These are phyloP conservation scores for Penaeus monodon DNA, from an alignment of 2,888 invertebrate species.

Conservation along the genomic window DNA sequence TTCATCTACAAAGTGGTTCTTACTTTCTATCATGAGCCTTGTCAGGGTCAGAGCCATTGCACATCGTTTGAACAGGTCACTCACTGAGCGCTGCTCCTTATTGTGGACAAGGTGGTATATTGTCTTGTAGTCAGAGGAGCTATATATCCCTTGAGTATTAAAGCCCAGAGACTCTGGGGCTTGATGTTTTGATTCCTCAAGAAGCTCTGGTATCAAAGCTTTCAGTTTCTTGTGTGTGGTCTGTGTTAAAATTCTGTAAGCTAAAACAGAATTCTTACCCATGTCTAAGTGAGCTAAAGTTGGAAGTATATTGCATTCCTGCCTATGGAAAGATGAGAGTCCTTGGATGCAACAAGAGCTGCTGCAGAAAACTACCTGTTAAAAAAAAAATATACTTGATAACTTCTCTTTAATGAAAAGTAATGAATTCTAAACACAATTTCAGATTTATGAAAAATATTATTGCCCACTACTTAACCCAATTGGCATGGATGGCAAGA, in stretches of 20 bases:
- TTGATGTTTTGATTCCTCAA: slow-evolving; percentile 19
- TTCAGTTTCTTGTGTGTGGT: slow-evolving; percentile 37
- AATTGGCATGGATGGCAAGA: too few species aligned
- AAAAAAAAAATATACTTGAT: not conserved
- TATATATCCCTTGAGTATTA: slow-evolving; percentile 42
- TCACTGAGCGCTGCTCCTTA: slow-evolving; percentile 49
- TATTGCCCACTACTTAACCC: too few species aligned
- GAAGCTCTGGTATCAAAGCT: slow-evolving; percentile 22
- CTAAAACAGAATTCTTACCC: slow-evolving; percentile 59
- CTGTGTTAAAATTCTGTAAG: slow-evolving; percentile 51
- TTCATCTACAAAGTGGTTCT: slow-evolving; percentile 18
- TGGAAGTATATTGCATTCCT: slow-evolving; percentile 52
- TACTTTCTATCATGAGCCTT: slow-evolving; percentile 49
- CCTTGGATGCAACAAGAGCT: slow-evolving; percentile 40
- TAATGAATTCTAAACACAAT: not conserved
- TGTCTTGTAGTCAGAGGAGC: slow-evolving; percentile 59
- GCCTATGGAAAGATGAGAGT: slow-evolving; percentile 38
- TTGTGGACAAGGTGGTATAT: slow-evolving; percentile 62
- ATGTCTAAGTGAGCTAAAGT: slow-evolving; percentile 54
- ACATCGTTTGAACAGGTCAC: slow-evolving; percentile 62
- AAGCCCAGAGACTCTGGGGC: slow-evolving; percentile 35
- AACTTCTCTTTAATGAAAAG: not conserved
- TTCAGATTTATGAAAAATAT: too few species aligned
- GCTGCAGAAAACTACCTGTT: slow-evolving; percentile 62
- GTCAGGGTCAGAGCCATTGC: slow-evolving; percentile 51